phyloP scores from a whole-genome alignment of 2,797 vertebrate genomes.

The Tragelaphus eurycerus region DNA sequence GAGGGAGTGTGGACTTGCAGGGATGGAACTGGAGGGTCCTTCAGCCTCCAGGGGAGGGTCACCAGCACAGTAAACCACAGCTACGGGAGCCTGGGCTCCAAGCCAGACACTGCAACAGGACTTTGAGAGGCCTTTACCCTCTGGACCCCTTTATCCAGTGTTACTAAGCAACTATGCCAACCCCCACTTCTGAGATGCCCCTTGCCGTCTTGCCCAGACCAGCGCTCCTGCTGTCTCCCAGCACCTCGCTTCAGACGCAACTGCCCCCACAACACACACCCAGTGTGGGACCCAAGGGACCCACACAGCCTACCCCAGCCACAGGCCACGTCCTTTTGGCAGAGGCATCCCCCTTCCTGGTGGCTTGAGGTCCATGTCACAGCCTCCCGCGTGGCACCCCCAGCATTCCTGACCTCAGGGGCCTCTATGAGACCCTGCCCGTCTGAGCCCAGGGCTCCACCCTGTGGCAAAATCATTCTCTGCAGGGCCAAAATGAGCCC shows the following conservation, averaged over 20 bases:
- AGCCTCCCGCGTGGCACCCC: neutral
- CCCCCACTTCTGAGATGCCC: neutral
- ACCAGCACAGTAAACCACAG: neutral
- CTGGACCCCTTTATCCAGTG: neutral
- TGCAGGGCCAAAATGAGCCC: neutral
- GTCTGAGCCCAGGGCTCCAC: neutral
- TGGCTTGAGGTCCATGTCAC: neutral
- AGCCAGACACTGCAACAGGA: neutral
- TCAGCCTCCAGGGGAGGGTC: neutral
- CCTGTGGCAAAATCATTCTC: neutral
- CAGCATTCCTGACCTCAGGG: neutral
- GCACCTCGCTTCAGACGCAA: neutral
- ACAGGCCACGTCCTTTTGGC: neutral
- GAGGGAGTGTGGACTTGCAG: neutral
- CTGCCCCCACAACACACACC: neutral
- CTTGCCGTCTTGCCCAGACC: no score
- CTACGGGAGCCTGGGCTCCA: rapidly evolving
- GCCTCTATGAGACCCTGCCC: neutral
- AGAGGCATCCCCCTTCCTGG: neutral
- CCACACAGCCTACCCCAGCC: neutral
- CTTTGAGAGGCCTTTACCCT: neutral
- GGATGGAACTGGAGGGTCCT: neutral
- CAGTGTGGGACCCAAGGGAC: neutral
- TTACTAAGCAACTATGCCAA: neutral
- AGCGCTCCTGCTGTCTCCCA: neutral